A percentile compares a stretch with the other conserved stretches of the same genome.
phyloP scores from a whole-genome alignment of 1,140 invertebrate species.

The Zaprionus ornatus region DNA sequence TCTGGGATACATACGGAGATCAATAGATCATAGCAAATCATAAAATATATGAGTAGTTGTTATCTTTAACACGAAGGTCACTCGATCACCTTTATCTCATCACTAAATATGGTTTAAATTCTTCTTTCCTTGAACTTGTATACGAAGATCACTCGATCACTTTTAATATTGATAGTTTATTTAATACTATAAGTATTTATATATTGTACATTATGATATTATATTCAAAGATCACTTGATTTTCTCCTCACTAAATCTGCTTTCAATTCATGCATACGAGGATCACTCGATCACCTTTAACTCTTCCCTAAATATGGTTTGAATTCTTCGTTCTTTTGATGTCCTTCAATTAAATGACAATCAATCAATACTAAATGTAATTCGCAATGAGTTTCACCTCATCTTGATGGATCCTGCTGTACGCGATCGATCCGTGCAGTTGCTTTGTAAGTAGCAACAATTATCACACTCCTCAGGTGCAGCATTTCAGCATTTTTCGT shows the following conservation, averaged over 20 bases:
- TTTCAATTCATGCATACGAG: background rate
- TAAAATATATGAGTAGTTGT: too few relatives aligned
- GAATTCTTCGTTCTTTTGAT: background rate
- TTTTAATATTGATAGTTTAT: too few relatives aligned
- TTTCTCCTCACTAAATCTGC: background rate
- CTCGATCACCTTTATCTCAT: too few relatives aligned
- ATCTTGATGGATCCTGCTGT: background rate
- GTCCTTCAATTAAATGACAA: background rate
- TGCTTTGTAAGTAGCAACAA: background rate
- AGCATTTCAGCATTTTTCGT: conserved; percentile 63
- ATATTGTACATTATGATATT: too few relatives aligned
- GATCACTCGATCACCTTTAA: background rate
- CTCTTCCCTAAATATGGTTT: background rate
- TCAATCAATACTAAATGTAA: background rate
- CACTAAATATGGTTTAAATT: too few relatives aligned
- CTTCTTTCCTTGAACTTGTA: too few relatives aligned
- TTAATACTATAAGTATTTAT: too few relatives aligned
- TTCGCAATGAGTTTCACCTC: background rate
- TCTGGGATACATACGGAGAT: background rate
- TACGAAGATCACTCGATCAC: too few relatives aligned
- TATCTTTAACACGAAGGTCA: too few relatives aligned
- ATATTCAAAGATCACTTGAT: too few relatives aligned
- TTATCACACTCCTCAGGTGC: conserved; percentile 66
- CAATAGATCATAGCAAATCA: background rate
- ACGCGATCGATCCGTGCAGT: background rate